A percentile compares a stretch with the other conserved stretches of the same genome.
These are phyloP conservation scores for Cancer borealis DNA, from an alignment of 2,888 invertebrate species.

Conservation along the genomic window DNA sequence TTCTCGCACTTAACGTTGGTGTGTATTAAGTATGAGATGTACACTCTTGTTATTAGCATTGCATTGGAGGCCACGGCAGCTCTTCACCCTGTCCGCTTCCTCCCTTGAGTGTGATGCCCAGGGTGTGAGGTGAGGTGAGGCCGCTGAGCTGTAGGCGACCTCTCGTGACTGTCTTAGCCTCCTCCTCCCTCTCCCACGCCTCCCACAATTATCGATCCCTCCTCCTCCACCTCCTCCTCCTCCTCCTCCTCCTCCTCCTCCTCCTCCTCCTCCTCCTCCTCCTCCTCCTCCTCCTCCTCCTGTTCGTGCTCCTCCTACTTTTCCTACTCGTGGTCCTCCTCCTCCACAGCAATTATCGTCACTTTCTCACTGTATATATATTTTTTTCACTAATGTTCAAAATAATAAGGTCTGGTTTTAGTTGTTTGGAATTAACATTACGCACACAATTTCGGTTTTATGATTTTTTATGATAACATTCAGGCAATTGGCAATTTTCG, in stretches of 20 bases:
- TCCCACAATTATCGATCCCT: conserved; percentile 35
- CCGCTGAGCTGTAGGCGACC: background rate
- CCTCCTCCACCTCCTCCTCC: conserved; percentile 14
- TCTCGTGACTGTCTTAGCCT: background rate
- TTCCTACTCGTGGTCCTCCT: background rate
- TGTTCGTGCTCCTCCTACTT: background rate
- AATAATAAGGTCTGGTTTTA: conserved; percentile 34
- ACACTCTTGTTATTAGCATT: background rate
- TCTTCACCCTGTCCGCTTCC: background rate
- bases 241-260: background rate
- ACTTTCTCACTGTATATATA: background rate
- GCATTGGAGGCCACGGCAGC: background rate
- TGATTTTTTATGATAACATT: conserved; percentile 10
- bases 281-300: background rate
- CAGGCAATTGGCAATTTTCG: conserved; percentile 1
- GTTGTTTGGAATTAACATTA: conserved; percentile 24
- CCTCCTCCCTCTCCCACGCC: background rate
- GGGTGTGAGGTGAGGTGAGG: background rate
- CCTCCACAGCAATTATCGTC: background rate
- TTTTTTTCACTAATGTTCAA: background rate
- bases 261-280: background rate
- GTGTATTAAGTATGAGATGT: background rate
- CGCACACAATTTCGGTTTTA: conserved; percentile 20
- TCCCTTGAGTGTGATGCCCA: background rate
- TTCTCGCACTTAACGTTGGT: background rate